Conservation (phyloP, 2,113 vertebrate genomes). For the Rousettus leschenaultii region DNA sequence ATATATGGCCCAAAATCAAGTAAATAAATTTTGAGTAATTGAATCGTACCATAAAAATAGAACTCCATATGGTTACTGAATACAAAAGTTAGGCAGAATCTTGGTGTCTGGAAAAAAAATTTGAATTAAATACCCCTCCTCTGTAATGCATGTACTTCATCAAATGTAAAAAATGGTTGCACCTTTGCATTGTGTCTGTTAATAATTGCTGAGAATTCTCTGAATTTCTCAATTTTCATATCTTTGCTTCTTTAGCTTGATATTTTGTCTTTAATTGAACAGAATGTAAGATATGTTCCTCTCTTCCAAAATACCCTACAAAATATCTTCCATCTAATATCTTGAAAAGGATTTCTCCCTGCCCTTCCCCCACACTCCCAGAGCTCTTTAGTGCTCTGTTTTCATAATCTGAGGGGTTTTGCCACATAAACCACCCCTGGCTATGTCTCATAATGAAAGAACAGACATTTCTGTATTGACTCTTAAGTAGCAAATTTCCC, state of each 20-base stretch:
- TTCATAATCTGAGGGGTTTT: background rate
- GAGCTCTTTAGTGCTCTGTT: background rate
- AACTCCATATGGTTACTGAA: background rate
- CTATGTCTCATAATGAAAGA: background rate
- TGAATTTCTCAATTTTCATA: background rate
- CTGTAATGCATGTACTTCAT: background rate
- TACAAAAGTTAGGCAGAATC: background rate
- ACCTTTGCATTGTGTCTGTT: background rate
- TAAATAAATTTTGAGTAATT: background rate
- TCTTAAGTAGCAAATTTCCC: background rate
- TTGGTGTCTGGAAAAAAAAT: slow-evolving; percentile 1
- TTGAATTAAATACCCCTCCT: background rate
- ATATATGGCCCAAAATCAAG: background rate
- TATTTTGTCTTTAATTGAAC: background rate
- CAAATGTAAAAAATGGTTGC: background rate
- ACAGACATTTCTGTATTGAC: background rate
- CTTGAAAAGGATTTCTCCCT: background rate
- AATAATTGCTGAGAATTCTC: background rate
- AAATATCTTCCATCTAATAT: background rate
- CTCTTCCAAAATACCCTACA: background rate
- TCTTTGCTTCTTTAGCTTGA: background rate
- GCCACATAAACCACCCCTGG: background rate
- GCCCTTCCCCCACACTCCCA: too few relatives aligned
- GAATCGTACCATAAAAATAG: background rate
- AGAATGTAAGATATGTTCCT: background rate